Evolutionary conservation across 2,888 invertebrate species (phyloP).

Genomic region (Panopea generosa): DNA sequence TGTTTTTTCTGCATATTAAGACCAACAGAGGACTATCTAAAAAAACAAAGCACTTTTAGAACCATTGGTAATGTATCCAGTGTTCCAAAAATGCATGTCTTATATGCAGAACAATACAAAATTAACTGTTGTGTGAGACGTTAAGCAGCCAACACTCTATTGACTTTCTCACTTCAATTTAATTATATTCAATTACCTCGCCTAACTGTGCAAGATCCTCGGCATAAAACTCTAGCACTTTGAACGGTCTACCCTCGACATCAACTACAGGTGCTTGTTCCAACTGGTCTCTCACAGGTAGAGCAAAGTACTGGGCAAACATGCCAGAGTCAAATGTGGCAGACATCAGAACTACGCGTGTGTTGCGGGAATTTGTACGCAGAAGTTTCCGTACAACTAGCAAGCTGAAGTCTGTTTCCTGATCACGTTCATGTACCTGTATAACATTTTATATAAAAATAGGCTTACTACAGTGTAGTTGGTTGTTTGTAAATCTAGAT

Average conservation of each 20-base stretch:
- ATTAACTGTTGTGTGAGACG: no score
- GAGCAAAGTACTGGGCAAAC: slow-evolving; percentile 90
- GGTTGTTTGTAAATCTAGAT: no score
- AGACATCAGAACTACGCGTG: slow-evolving; percentile 94
- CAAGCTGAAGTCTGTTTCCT: slow-evolving; percentile 96
- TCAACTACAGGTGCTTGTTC: slow-evolving; percentile 82
- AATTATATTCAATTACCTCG: slow-evolving; percentile 74
- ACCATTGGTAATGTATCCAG: no score
- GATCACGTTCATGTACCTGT: slow-evolving; percentile 95
- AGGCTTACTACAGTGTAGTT: no score
- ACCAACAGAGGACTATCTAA: no score
- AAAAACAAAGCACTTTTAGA: no score
- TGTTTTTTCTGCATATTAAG: no score
- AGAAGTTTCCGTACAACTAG: slow-evolving; percentile 93
- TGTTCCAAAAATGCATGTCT: no score
- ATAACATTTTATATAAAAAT: no score
- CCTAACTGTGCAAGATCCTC: slow-evolving; percentile 81
- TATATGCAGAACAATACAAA: no score
- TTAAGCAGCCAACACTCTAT: no score
- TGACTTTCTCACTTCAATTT: no score
- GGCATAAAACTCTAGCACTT: slow-evolving; percentile 83
- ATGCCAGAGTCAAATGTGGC: slow-evolving; percentile 93
- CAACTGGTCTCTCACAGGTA: slow-evolving; percentile 81
- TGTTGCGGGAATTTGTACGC: slow-evolving; percentile 88
- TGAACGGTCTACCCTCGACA: slow-evolving; percentile 79